phyloP scores from a whole-genome alignment of 2,888 invertebrate genomes.

The Megastigmus dorsalis region DNA sequence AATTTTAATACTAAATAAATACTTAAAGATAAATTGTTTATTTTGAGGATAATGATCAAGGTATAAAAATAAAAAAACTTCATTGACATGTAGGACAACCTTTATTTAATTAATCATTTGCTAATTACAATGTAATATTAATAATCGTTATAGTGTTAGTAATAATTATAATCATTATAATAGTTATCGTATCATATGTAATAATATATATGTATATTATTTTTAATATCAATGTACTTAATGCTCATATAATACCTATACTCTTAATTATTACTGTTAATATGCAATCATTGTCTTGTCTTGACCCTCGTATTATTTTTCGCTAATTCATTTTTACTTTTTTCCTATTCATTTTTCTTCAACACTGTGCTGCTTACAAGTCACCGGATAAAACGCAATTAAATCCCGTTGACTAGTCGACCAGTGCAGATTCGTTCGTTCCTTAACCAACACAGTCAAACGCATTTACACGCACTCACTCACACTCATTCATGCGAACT shows the following conservation, averaged over 20 bases:
- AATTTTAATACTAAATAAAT: no score
- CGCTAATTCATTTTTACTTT: not conserved
- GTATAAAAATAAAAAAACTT: no score
- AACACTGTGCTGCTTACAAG: constrained; percentile 17
- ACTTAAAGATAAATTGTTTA: no score
- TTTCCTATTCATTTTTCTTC: constrained; percentile 1
- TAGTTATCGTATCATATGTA: constrained; percentile 60
- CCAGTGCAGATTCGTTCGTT: not conserved
- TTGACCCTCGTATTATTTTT: constrained; percentile 58
- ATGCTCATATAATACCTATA: constrained; percentile 60
- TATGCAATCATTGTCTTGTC: constrained; percentile 66
- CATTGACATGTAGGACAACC: constrained; percentile 70
- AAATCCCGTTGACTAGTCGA: not conserved
- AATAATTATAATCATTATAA: constrained; percentile 67
- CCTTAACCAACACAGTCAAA: no score
- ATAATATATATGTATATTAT: constrained; percentile 61
- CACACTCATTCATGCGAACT: constrained; percentile 24
- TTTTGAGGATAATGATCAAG: no score
- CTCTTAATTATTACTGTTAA: constrained; percentile 63
- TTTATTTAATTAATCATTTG: constrained; percentile 72
- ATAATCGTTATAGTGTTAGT: constrained; percentile 65
- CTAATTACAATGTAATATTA: constrained; percentile 72
- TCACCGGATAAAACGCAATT: constrained; percentile 51
- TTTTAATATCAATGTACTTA: constrained; percentile 69
- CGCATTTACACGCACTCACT: no score